Base-by-base conservation (phyloP, 1,140 invertebrate genomes). In the Drosophila simulans region DNA sequence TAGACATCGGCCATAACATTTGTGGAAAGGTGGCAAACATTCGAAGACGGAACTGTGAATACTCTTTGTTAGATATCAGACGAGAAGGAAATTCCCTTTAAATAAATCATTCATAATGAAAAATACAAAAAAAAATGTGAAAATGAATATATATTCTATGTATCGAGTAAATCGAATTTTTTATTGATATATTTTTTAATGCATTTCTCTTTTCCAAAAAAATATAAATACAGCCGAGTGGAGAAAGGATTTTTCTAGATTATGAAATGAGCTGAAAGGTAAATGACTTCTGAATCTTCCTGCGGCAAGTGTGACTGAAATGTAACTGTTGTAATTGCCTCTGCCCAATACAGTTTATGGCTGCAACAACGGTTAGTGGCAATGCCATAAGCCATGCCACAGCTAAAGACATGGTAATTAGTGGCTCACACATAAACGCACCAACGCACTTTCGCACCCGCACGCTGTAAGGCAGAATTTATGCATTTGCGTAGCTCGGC, bases 361-460 rank as follows among this genome's bases (percentile, higher is more conserved):
- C 80, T 39, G 77, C 56, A 60, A 59, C 76, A 68, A 65, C 68
- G 39, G 66, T 63, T 80, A 60, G 62, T 64, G 66, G 34, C 66
- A 71, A 69, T 73, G 77, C 72, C 77, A 85, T 80, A 77, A 85
- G 81, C 66, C 68, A 77, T 65, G 58, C 59, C 51, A 81, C 66
- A 84, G 77, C 84, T 88, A 88, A 88, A 80, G 84, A 88, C 80
- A 90, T 89, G 72, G 84, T 88, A 88, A 88, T 88, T 88, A 88
- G 84, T 80, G 68, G 77, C 58, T 76, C 48, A 83, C 68, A 60
- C 72, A 58, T 66, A 75, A 20, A 37, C 5, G 13, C 65, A 53
- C 46, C 10, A 13, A 34, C 43, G 42, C 15, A 40, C 43, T 45
- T 22, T 45, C 54, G 25, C 54, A 62, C 25, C 42, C 34, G 20